A percentile compares a stretch with the other conserved stretches of the same genome.
Conservation (phyloP, 1,140 invertebrate species). For the Scylla paramamosain region DNA sequence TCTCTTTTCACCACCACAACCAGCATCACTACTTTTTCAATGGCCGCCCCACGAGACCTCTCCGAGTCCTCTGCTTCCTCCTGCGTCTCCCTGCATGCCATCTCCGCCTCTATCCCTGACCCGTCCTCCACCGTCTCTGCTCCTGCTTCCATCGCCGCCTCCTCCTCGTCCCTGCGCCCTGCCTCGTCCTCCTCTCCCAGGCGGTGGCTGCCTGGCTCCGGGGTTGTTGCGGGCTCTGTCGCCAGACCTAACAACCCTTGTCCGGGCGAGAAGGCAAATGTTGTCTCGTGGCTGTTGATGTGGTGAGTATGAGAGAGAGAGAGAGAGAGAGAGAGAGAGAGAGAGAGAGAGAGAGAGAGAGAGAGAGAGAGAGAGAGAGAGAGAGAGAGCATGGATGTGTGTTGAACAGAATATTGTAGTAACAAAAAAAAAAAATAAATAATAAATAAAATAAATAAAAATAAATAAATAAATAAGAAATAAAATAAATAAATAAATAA, state of each 20-base stretch:
- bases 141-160: background rate
- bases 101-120: background rate
- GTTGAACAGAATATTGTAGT: too few species aligned
- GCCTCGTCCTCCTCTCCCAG: background rate
- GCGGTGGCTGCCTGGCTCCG: background rate
- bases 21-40: background rate
- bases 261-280: background rate
- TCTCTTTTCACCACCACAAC: too few species aligned
- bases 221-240: background rate
- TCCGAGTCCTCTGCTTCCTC: background rate
- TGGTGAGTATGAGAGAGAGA: background rate
- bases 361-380: too few species aligned
- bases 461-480: too few species aligned
- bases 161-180: background rate
- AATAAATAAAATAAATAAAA: too few species aligned
- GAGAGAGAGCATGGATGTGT: too few species aligned
- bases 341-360: too few species aligned
- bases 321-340: too few species aligned
- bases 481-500: too few species aligned
- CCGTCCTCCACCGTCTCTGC: background rate
- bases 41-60: background rate
- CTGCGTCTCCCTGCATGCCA: background rate
- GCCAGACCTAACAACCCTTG: background rate
- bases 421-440: too few species aligned
- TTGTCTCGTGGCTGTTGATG: background rate